A percentile compares a stretch with the other conserved stretches of the same genome.
Evolutionary conservation across 1,140 invertebrate species (phyloP).

Genomic region (Drosophila bifasciata): DNA sequence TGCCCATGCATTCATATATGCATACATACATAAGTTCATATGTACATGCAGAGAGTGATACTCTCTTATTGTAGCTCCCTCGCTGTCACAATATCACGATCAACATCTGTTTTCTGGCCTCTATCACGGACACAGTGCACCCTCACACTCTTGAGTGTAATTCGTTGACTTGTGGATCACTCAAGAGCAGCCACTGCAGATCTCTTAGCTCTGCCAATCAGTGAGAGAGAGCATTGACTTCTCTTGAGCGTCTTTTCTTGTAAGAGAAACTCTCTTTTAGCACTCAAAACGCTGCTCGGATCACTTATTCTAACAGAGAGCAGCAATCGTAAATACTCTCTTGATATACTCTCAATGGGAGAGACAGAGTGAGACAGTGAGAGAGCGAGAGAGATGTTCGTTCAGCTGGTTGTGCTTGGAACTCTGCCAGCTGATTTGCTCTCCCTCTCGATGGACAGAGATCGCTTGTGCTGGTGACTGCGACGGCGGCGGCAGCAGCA

Average conservation of each 20-base stretch:
- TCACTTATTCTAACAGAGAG: not conserved
- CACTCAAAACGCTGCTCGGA: too few species aligned
- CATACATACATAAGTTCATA: not conserved
- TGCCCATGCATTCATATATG: not conserved
- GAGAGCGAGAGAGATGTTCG: not conserved
- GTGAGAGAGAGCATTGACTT: too few species aligned
- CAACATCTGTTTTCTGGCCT: too few species aligned
- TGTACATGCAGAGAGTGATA: not conserved
- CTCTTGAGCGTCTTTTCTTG: not conserved
- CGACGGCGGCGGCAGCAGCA: conserved; percentile 7
- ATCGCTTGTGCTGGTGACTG: conserved; percentile 4
- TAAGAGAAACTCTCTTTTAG: not conserved
- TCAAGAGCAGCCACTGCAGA: conserved; percentile 1
- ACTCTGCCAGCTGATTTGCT: conserved; percentile 38
- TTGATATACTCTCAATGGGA: too few species aligned
- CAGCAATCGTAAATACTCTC: too few species aligned
- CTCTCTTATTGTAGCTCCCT: not conserved
- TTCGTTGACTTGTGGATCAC: not conserved
- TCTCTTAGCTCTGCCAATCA: too few species aligned
- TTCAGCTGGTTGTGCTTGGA: conserved; percentile 29
- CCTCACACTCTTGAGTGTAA: too few species aligned
- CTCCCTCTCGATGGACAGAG: conserved; percentile 13
- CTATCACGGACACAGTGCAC: too few species aligned
- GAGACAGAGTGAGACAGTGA: too few species aligned
- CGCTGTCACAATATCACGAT: too few species aligned